phyloP scores from a whole-genome alignment of 2,888 invertebrate species.

The Microctonus aethiopoides region DNA sequence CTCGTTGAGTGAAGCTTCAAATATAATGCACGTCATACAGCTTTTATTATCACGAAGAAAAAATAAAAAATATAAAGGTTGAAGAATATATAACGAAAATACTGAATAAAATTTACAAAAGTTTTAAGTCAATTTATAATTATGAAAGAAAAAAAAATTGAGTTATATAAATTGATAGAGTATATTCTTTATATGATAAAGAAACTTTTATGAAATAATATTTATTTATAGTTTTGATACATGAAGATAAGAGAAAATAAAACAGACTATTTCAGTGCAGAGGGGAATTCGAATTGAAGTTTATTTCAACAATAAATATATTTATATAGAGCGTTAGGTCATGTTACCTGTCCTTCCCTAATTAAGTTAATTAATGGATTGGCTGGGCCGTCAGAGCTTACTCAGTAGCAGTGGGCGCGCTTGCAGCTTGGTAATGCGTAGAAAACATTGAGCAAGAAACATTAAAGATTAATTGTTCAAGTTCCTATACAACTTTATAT shows the following conservation, averaged over 20 bases:
- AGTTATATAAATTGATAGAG: not conserved
- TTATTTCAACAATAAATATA: slow-evolving; percentile 50
- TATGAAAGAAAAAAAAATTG: not conserved
- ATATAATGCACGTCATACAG: not conserved
- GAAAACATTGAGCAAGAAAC: slow-evolving; percentile 41
- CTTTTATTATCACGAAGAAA: not conserved
- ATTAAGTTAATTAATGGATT: slow-evolving; percentile 63
- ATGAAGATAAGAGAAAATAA: not conserved
- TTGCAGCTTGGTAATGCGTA: slow-evolving; percentile 12
- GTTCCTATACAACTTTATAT: slow-evolving; percentile 40
- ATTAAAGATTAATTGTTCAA: slow-evolving; percentile 61
- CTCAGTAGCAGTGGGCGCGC: slow-evolving; percentile 38
- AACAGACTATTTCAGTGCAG: not conserved
- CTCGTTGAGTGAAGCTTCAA: not conserved
- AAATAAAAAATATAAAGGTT: too few species aligned
- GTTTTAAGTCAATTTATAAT: not conserved
- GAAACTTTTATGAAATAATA: too few species aligned
- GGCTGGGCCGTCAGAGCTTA: slow-evolving; percentile 53
- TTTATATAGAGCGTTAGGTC: slow-evolving; percentile 34
- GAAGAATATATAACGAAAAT: too few species aligned
- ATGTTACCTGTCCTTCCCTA: slow-evolving; percentile 55
- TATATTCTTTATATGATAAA: not conserved
- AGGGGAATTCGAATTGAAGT: slow-evolving; percentile 45
- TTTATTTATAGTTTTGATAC: not conserved
- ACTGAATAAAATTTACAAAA: too few species aligned